Evolutionary conservation across 2,888 invertebrate genomes (phyloP).

Genomic region (Dryobotodes eremita): DNA sequence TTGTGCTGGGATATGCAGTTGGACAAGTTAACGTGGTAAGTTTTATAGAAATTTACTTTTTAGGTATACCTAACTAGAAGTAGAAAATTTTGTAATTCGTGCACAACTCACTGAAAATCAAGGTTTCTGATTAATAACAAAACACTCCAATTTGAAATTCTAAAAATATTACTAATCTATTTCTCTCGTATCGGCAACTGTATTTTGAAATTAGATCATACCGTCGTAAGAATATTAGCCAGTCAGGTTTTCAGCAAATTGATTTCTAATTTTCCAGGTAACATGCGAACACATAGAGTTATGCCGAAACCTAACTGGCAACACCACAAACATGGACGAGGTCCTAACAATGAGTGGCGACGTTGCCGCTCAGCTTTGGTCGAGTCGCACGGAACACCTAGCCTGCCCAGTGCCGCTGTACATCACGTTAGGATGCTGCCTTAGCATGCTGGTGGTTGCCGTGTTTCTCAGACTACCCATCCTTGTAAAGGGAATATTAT

Average conservation of each 20-base stretch:
- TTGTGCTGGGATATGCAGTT: constrained; percentile 96
- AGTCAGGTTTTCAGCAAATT: neutral
- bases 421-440: constrained; percentile 95
- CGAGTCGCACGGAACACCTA: constrained; percentile 92
- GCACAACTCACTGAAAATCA: neutral
- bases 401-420: constrained; percentile 97
- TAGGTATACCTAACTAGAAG: neutral
- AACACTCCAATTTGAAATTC: neutral
- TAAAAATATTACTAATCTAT: neutral
- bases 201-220: neutral
- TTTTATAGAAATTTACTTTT: neutral
- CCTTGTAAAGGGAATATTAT: constrained; percentile 94
- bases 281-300: constrained; percentile 86
- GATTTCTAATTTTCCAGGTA: constrained; percentile 75
- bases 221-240: neutral
- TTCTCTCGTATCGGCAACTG: neutral
- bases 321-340: constrained; percentile 89
- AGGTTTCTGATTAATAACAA: neutral
- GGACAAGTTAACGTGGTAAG: constrained; percentile 98
- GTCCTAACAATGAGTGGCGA: constrained; percentile 82
- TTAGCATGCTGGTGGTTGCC: constrained; percentile 96
- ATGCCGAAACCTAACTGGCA: constrained; percentile 85
- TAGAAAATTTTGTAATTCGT: neutral
- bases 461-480: constrained; percentile 96
- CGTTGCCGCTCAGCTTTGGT: constrained; percentile 82